Conservation (phyloP, 2,113 vertebrate genomes). For the Hyla sarda region DNA sequence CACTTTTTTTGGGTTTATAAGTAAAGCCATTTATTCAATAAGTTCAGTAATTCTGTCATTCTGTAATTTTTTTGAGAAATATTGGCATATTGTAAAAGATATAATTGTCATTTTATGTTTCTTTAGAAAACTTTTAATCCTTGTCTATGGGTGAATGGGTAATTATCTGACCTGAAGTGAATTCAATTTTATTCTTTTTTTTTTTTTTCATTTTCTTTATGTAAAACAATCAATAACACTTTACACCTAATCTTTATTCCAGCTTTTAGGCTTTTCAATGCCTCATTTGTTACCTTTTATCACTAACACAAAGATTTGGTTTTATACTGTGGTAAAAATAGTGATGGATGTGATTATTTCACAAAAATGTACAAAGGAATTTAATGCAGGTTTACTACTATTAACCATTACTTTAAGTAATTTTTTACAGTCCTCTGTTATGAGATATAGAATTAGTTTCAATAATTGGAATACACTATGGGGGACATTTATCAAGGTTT, state of each 20-base stretch:
- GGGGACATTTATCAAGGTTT: no score
- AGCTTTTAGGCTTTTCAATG: conserved; percentile 71
- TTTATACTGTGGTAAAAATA: conserved; percentile 64
- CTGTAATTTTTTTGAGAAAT: not conserved
- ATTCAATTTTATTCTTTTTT: no score
- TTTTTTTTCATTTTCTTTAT: conserved; percentile 66
- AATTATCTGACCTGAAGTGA: conserved; percentile 69
- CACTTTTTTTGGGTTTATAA: no score
- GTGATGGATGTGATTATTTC: not conserved
- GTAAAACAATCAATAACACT: conserved; percentile 72
- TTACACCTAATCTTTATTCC: conserved; percentile 72
- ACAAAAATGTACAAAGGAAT: not conserved
- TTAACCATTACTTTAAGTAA: no score
- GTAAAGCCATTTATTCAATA: not conserved
- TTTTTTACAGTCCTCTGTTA: no score
- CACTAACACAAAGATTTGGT: conserved; percentile 60
- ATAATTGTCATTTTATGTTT: conserved; percentile 51
- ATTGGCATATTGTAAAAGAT: conserved; percentile 61
- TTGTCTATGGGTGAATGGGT: conserved; percentile 61
- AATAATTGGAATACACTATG: no score
- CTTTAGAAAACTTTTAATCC: conserved; percentile 61
- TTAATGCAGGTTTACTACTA: not conserved
- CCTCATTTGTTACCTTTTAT: conserved; percentile 72
- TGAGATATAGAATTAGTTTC: no score
- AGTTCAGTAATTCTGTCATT: not conserved